Conservation (phyloP, 2,797 vertebrate species). For the Malurus splendens region DNA sequence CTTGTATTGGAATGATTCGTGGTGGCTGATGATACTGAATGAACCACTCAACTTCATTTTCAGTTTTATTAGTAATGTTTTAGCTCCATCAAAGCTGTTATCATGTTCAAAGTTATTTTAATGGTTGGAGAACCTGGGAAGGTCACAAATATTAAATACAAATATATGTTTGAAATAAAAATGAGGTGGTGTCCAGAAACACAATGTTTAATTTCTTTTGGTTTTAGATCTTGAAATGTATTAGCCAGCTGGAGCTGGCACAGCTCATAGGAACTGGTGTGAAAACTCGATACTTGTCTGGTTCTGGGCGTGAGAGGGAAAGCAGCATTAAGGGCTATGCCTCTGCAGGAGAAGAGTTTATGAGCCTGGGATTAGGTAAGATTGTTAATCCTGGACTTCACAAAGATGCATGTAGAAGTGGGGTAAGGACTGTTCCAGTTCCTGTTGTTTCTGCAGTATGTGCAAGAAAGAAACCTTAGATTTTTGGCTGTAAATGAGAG, state of each 20-base stretch:
- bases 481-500: background rate
- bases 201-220: background rate
- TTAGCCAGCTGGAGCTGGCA: conserved; percentile 93
- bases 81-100: background rate
- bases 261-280: conserved; percentile 94
- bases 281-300: conserved; percentile 93
- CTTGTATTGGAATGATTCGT: background rate
- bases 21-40: background rate
- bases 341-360: conserved; percentile 89
- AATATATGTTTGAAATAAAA: background rate
- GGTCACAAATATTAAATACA: background rate
- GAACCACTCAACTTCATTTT: background rate
- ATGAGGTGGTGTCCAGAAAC: background rate
- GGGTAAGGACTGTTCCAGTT: background rate
- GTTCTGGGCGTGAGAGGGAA: conserved; percentile 86
- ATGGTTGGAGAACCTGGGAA: background rate
- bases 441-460: background rate
- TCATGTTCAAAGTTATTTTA: background rate
- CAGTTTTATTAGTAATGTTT: background rate
- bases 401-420: background rate
- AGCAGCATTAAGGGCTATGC: conserved; percentile 81
- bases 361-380: conserved; percentile 90
- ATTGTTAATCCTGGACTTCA: background rate
- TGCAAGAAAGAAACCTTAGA: background rate
- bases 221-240: conserved; percentile 89